Base-by-base conservation (phyloP, 2,113 vertebrate genomes). In the Alligator sinensis region DNA sequence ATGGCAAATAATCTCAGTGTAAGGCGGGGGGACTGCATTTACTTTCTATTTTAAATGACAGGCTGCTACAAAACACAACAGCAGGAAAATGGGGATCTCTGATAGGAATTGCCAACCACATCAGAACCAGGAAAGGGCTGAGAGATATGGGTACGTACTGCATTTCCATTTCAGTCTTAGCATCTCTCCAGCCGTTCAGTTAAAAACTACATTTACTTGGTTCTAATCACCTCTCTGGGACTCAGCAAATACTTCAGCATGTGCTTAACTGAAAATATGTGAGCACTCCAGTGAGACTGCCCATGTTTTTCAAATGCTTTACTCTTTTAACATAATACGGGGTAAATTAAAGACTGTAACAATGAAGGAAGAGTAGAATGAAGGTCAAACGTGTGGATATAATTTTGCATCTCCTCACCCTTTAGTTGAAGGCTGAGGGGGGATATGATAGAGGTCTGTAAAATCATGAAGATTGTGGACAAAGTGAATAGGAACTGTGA, bases 141-240 rank as follows among this genome's bases (percentile, higher is more conserved):
- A 5, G 80, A 92, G 57, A 79, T n/a, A 75, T 0, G 0, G 19
- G 12, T 85, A 79, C 19, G 19, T 0, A 5, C 10, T 47, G 11
- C 11, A 34, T 62, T 84, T 91, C 88, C 70, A 14, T 54, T 60
- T 82, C 3, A 59, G 25, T 3, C 60, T 61, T 70, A 12, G 24
- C 62, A 15, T 68, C 80, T 76, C 77, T 60, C 59, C 61, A 58
- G 22, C 54, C 61, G 22, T 70, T 82, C 27, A 27, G 7, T 13
- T 22, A 11, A 47, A 70, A 70, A 5, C 27, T 6, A 64, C 27
- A 25, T 1, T 5, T 2, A 38, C 6, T 28, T 72, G 59, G 2
- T 1, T 2, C 55, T 68, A 70, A 76, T 76, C 80, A 62, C 4
- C 27, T 17, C 34, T 19, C n/a, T 4, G 19, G 60, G 30, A n/a